Percentiles rank a stretch among this genome's conserved stretches.
These are phyloP conservation scores for Arvicanthis niloticus DNA, from an alignment of 2,113 vertebrate species.

Conservation along the genomic window DNA sequence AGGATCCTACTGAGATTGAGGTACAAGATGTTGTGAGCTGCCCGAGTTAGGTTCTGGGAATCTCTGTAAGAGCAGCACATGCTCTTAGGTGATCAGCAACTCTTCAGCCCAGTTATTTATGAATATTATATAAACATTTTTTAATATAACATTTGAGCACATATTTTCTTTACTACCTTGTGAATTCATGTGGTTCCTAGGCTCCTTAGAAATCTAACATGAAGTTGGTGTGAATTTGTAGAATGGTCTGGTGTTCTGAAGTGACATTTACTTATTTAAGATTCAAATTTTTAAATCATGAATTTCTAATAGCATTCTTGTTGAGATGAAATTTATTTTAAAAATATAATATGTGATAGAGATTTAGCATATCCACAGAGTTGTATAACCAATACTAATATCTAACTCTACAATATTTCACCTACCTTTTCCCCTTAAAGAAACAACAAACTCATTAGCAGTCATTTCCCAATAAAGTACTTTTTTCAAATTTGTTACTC, in stretches of 20 bases:
- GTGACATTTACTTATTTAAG: not conserved
- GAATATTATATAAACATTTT: constrained; percentile 33
- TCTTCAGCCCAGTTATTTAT: not conserved
- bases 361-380: not conserved
- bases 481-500: too few species aligned
- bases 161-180: not conserved
- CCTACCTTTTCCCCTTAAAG: not conserved
- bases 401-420: constrained; percentile 11
- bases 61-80: not conserved
- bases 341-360: not conserved
- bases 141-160: not conserved
- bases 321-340: constrained; percentile 20
- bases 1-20: too few species aligned
- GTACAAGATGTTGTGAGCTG: not conserved
- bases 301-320: not conserved
- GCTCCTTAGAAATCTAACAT: not conserved
- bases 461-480: not conserved
- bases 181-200: not conserved
- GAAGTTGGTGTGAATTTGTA: not conserved
- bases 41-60: too few species aligned
- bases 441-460: not conserved
- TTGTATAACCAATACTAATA: not conserved
- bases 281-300: constrained; percentile 21
- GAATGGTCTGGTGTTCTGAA: not conserved
- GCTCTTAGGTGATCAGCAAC: not conserved